phyloP scores from a whole-genome alignment of 2,113 vertebrate genomes.

The Sterna hirundo region DNA sequence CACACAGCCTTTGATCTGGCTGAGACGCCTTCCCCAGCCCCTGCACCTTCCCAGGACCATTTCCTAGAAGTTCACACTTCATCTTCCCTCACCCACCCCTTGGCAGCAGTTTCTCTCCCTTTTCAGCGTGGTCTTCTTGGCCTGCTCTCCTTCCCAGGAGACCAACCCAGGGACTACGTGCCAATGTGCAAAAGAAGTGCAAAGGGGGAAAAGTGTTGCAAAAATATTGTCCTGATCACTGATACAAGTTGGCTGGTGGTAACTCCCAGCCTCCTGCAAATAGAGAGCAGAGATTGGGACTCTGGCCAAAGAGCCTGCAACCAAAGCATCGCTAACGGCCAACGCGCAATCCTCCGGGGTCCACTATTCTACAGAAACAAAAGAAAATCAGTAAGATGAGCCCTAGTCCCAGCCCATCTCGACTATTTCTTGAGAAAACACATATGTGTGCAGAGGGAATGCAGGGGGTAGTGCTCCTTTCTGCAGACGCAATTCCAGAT shows the following conservation, averaged over 20 bases:
- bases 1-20: background rate
- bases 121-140: background rate
- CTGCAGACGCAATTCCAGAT: background rate
- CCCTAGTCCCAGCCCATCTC: background rate
- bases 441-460: background rate
- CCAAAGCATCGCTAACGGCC: background rate
- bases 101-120: background rate
- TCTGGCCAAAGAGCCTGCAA: background rate
- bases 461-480: background rate
- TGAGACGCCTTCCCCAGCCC: background rate
- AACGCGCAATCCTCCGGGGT: background rate
- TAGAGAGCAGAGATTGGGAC: background rate
- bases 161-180: background rate
- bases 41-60: background rate
- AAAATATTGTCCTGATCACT: background rate
- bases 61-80: constrained; percentile 1
- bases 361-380: background rate
- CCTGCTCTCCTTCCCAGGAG: background rate
- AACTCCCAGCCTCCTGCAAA: background rate
- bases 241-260: background rate
- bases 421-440: constrained; percentile 4
- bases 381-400: background rate
- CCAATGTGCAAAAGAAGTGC: background rate
- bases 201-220: background rate
- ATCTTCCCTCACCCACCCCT: background rate